These are phyloP conservation scores for Neosalanx taihuensis DNA, from an alignment of 2,797 vertebrate species.

Conservation along the genomic window DNA sequence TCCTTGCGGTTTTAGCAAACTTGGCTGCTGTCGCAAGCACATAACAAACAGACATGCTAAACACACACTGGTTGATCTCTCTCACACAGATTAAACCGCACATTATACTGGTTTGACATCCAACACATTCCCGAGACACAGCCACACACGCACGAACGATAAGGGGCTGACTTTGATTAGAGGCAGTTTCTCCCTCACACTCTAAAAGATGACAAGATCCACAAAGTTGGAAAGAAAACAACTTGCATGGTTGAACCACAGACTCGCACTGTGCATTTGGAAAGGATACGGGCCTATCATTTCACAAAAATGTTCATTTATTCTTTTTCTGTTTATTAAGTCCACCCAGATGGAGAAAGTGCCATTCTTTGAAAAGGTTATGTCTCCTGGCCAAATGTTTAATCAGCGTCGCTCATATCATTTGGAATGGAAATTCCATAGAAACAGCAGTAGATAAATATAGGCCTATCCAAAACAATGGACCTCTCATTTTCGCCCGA, in stretches of 20 bases:
- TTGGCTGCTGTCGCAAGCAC: slow-evolving; percentile 53
- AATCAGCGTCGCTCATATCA: no score
- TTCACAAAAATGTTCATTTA: slow-evolving; percentile 7
- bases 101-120: slow-evolving; percentile 36
- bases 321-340: not conserved
- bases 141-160: slow-evolving; percentile 24
- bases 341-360: slow-evolving; percentile 4
- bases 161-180: slow-evolving; percentile 56
- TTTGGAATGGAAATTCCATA: slow-evolving; percentile 19
- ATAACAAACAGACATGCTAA: not conserved
- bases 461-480: slow-evolving; percentile 34
- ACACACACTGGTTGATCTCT: slow-evolving; percentile 40
- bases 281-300: not conserved
- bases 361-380: not conserved
- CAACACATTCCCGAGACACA: not conserved
- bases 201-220: slow-evolving; percentile 51
- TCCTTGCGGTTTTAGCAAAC: slow-evolving; percentile 48
- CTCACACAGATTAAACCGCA: slow-evolving; percentile 33
- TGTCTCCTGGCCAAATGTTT: not conserved
- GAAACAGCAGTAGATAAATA: not conserved
- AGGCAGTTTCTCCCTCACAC: slow-evolving; percentile 44
- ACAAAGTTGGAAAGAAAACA: slow-evolving; percentile 55
- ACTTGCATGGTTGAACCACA: slow-evolving; percentile 31
- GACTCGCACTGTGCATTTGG: slow-evolving; percentile 25
- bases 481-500: slow-evolving; percentile 44